These are phyloP conservation scores for Ctenodactylus gundi DNA, from an alignment of 2,113 vertebrate genomes.

Conservation along the genomic window DNA sequence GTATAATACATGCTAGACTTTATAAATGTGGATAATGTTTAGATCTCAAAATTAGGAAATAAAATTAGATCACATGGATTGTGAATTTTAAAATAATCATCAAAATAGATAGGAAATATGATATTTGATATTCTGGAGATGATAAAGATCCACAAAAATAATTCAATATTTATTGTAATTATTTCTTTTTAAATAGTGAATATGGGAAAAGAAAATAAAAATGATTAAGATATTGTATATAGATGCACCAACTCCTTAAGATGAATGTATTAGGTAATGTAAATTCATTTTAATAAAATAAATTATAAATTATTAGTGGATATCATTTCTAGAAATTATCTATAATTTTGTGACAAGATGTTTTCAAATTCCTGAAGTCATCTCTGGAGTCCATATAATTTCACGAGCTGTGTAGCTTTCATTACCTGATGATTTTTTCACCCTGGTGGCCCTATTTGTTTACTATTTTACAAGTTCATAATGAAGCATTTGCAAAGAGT, in stretches of 20 bases:
- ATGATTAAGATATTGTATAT: too few species aligned
- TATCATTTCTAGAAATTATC: too few species aligned
- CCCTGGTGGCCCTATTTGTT: not conserved
- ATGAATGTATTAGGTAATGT: too few species aligned
- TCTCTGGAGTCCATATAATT: not conserved
- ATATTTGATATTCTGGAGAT: not conserved
- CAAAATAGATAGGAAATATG: not conserved
- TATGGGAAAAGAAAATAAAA: too few species aligned
- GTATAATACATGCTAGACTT: not conserved
- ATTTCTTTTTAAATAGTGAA: not conserved
- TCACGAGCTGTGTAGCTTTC: not conserved
- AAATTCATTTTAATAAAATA: too few species aligned
- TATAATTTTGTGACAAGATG: too few species aligned
- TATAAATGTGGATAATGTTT: not conserved
- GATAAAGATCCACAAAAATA: not conserved
- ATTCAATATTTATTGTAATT: not conserved
- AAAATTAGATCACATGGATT: not conserved
- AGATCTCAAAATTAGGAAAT: not conserved
- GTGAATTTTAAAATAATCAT: not conserved
- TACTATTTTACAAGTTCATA: not conserved
- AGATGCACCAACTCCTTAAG: too few species aligned
- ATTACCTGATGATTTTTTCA: not conserved
- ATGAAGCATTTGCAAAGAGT: not conserved
- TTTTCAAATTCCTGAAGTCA: not conserved
- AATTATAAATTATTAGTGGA: too few species aligned